Base-by-base conservation (phyloP, 1,140 invertebrate genomes). In the Samia ricini region DNA sequence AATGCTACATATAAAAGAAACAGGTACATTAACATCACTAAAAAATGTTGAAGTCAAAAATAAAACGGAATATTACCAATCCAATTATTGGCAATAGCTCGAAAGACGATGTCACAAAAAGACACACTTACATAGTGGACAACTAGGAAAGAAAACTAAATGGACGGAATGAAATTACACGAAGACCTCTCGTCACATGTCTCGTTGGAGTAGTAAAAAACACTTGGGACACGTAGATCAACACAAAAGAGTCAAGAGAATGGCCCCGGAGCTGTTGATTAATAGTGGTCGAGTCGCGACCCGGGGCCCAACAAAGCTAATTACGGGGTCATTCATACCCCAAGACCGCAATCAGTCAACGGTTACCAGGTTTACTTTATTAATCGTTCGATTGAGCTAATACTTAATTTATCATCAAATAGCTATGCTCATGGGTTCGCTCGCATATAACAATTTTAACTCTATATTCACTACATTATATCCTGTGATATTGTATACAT, bases 221-320 rank as follows among this genome's bases (percentile, higher is more conserved):
- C 55, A 56, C 55, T 56, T 19, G 15, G 12, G 29, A 12, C 23
- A n/a, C 23, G 29, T 24, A 56, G 55, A 56, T 56, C 29, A 24
- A 29, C 55, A 56, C 55, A 56, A 56, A 56, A 29, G 55, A 56
- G 55, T 7, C 15, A 18, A 18, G 55, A 24, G 52, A 24, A 15
- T 22, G 6, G 55, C 22, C 55, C 23, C n/a, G n/a, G 50, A 20
- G n/a, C 48, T 20, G 29, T 56, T 56, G 55, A 56, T 56, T 56
- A 56, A 56, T 56, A 56, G 55, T 56, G 22, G 22, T 26, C 55
- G 12, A 8, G n/a, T n/a, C 55, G 24, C 23, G 23, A 18, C 55
- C n/a, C 55, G 10, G 23, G 55, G 55, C 8, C 55, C 26, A 56
- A 56, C 55, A 56, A 56, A 56, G 55, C 55, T 56, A 56, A 56